Evolutionary conservation across 2,888 invertebrate genomes (phyloP), one percentile per base, ranked within the genome.

Genomic region (Coenonympha arcania): DNA sequence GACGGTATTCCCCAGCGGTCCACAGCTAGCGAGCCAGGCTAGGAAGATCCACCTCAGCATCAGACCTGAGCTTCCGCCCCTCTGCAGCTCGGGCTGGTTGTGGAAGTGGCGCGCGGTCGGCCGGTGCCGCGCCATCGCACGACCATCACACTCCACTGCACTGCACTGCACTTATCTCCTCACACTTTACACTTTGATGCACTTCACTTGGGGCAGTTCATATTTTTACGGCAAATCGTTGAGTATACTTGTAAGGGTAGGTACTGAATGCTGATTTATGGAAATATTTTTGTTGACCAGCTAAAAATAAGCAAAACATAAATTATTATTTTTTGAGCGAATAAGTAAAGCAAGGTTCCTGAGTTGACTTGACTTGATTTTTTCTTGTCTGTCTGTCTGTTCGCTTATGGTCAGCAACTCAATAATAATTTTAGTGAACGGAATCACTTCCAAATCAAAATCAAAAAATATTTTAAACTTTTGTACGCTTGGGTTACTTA

Each of bases 61-160:
- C 62, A 84, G 74, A 16, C 73, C 73, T 45, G 65, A 68, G 54
- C 75, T 66, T 48, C 74, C 73, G 2, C 77, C 71, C 24, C 74
- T 62, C 68, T 73, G 80, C 64, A 85, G 67, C 65, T 84, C 84
- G 4, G 83, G 85, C 68, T 83, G 84, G 67, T 84, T 84, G 71
- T 85, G 85, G 66, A 84, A 84, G 59, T 84, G 85, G 61, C 85
- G 65, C 58, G 75, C 79, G 33, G 85, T 81, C 56, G 85, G 82
- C 65, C 71, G 66, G 58, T 63, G 68, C 45, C 72, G 69, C 56
- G 73, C 78, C 84, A 84, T 84, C 51, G 44, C 66, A 53, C 50
- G 57, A 54, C 55, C 58, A 64, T 60, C 60, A 60, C 55, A 49
- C 47, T n/a, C 50, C 56, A 56, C 56, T 56, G 48, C 47, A 52